Evolutionary conservation across 92 coral and sea anemone genomes (phyloP).

Genomic region (Porites rus): DNA sequence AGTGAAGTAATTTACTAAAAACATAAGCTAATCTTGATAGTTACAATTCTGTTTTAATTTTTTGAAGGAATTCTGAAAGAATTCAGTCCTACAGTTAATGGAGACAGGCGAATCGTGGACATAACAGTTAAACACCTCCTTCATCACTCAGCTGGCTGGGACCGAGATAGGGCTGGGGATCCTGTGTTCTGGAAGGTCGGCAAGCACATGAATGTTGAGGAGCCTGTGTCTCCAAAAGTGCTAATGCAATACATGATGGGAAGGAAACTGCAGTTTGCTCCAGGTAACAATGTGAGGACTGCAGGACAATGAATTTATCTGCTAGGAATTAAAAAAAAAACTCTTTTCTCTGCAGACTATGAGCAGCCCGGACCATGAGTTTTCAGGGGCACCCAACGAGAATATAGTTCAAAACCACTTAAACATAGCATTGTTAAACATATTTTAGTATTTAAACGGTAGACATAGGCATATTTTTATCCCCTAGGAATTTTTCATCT

Average conservation of each 20-base stretch:
- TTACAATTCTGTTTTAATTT: not conserved
- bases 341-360: not conserved
- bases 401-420: too few relatives aligned
- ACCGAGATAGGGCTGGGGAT: slow-evolving; percentile 60
- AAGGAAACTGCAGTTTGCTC: slow-evolving; percentile 55
- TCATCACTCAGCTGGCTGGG: slow-evolving; percentile 61
- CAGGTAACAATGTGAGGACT: slow-evolving; percentile 18
- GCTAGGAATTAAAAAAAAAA: too few relatives aligned
- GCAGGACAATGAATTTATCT: too few relatives aligned
- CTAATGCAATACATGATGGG: slow-evolving; percentile 53
- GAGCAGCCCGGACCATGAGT: not conserved
- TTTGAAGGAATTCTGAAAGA: slow-evolving; percentile 38
- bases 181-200: slow-evolving; percentile 62
- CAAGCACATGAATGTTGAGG: slow-evolving; percentile 39
- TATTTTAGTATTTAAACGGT: too few relatives aligned
- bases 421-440: too few relatives aligned
- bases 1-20: not conserved
- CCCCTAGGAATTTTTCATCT: too few relatives aligned
- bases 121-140: slow-evolving; percentile 39
- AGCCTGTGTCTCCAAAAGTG: slow-evolving; percentile 41
- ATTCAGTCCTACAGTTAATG: slow-evolving; percentile 33
- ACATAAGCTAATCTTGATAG: not conserved
- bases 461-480: too few relatives aligned
- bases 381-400: too few relatives aligned
- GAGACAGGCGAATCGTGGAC: slow-evolving; percentile 39